These are phyloP conservation scores for Globodera rostochiensis DNA, from an alignment of 1,140 invertebrate genomes.

Conservation along the genomic window DNA sequence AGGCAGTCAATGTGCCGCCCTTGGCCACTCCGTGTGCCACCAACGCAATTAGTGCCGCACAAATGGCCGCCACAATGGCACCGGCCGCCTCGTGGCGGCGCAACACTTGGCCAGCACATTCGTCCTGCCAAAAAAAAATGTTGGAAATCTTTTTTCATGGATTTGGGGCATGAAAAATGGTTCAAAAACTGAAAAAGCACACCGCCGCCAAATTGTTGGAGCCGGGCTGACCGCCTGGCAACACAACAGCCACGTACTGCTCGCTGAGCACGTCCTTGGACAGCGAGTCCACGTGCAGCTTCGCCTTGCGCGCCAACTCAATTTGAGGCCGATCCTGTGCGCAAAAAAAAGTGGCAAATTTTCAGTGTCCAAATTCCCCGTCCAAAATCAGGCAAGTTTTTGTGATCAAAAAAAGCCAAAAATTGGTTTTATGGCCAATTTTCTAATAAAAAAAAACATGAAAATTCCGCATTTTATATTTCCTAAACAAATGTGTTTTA, in stretches of 20 bases:
- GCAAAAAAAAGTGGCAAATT: too few relatives aligned
- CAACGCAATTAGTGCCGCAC: conserved; percentile 84
- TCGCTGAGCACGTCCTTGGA: conserved; percentile 46
- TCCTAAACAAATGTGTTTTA: too few relatives aligned
- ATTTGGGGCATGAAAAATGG: too few relatives aligned
- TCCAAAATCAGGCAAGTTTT: too few relatives aligned
- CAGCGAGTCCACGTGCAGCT: conserved; percentile 49
- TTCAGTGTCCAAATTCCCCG: too few relatives aligned
- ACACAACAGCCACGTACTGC: conserved; percentile 77
- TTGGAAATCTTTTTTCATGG: not conserved
- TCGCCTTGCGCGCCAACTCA: conserved; percentile 40
- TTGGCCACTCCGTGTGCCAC: conserved; percentile 79
- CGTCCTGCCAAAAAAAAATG: conserved; percentile 66
- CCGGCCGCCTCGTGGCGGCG: conserved; percentile 78
- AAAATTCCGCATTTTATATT: too few relatives aligned
- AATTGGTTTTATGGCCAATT: too few relatives aligned
- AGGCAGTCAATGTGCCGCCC: conserved; percentile 83
- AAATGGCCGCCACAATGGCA: conserved; percentile 84
- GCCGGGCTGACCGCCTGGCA: conserved; percentile 81
- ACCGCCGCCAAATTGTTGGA: conserved; percentile 18
- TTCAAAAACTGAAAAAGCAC: too few relatives aligned
- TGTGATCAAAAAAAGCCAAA: too few relatives aligned
- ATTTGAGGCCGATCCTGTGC: conserved; percentile 25
- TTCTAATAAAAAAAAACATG: too few relatives aligned
- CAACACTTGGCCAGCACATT: conserved; percentile 76